phyloP scores from a whole-genome alignment of 2,113 vertebrate species.

The Formicarius rufipectus region DNA sequence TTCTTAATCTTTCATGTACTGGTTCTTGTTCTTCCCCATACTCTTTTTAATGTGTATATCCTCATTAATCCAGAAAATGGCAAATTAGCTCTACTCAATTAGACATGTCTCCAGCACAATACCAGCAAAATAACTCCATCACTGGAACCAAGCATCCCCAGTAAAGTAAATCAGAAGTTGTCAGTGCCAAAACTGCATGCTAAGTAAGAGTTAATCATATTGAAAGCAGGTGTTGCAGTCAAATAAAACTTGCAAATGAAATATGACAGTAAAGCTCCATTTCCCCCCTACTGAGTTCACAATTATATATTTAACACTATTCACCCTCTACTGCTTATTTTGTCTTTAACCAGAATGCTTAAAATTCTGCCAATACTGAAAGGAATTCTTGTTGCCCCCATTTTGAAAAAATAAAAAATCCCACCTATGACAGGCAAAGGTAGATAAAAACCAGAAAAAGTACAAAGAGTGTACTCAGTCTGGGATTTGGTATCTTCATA shows the following conservation, averaged over 20 bases:
- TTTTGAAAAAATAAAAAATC: background rate
- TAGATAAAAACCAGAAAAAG: background rate
- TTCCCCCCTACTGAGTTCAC: background rate
- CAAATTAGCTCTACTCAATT: slow-evolving; percentile 18
- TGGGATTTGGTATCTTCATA: background rate
- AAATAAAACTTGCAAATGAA: slow-evolving; percentile 9
- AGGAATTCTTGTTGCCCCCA: background rate
- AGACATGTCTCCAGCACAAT: background rate
- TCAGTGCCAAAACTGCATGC: background rate
- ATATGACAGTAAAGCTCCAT: background rate
- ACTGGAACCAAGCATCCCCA: background rate
- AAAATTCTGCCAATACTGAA: background rate
- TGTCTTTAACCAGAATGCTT: background rate
- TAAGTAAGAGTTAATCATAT: slow-evolving; percentile 33
- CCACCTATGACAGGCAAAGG: background rate
- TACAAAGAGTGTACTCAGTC: too few species aligned
- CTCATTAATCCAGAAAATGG: slow-evolving; percentile 22
- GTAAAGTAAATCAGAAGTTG: background rate
- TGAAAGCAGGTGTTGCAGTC: background rate
- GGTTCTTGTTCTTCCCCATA: background rate
- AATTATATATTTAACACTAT: background rate
- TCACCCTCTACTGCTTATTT: background rate
- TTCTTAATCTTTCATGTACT: background rate
- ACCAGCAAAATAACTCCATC: background rate
- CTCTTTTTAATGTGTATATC: background rate